Evolutionary conservation across 2,888 invertebrate genomes (phyloP).

Genomic region (Tridacna crocea): DNA sequence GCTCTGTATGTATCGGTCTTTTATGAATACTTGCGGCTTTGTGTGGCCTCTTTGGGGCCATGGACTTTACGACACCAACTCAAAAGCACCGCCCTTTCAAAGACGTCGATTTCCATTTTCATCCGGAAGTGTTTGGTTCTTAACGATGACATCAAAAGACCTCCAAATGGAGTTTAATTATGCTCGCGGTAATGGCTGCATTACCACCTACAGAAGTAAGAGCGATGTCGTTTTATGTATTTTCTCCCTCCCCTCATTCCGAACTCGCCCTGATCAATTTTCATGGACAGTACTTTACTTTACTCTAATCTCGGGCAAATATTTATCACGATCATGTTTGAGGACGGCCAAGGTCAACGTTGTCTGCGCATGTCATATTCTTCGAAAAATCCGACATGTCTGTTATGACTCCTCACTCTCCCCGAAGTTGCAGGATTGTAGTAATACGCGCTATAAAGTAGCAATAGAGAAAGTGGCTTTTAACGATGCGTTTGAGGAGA

Average conservation of each 20-base stretch:
- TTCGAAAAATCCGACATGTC: too few species aligned
- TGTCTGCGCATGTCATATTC: too few species aligned
- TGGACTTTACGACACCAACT: constrained; percentile 26
- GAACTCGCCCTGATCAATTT: too few species aligned
- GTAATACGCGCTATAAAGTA: too few species aligned
- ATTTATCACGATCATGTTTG: too few species aligned
- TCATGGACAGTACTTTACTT: too few species aligned
- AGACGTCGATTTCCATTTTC: constrained; percentile 47
- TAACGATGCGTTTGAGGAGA: too few species aligned
- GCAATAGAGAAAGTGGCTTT: too few species aligned
- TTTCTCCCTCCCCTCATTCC: not conserved
- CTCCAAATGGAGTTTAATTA: constrained; percentile 44
- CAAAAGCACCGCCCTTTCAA: constrained; percentile 25
- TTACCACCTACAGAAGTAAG: not conserved
- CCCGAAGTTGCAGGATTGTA: too few species aligned
- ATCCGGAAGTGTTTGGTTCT: constrained; percentile 54
- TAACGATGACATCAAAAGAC: constrained; percentile 51
- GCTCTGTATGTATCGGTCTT: not conserved
- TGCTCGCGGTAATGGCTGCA: constrained; percentile 22
- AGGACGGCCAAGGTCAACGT: too few species aligned
- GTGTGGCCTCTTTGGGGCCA: constrained; percentile 7
- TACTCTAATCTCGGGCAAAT: too few species aligned
- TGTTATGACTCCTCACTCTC: too few species aligned
- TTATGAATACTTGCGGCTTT: constrained; percentile 23
- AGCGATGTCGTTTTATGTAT: not conserved